Base-by-base conservation (phyloP, 2,888 invertebrate genomes). In the Andrena bucephala region DNA sequence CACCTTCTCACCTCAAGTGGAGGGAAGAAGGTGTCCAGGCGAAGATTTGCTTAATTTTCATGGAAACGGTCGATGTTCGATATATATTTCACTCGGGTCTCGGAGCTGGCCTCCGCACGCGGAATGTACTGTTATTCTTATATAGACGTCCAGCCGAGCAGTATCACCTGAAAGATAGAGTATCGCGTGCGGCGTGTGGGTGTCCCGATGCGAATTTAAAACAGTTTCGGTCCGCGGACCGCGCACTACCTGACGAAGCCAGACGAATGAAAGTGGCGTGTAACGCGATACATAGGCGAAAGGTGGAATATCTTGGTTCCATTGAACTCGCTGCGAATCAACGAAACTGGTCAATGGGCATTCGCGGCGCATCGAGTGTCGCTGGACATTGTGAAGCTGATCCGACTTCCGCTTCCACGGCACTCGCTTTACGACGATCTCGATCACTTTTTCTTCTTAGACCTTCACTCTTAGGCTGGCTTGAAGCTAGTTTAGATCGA, bases 181-280 rank as follows among this genome's bases (percentile, higher is more conserved):
- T 62, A 62, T 71, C 29, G 5, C n/a, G n/a, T 66, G 33, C 29
- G 33, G 33, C 33, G 80, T 54, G 79, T 82, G 63, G 81, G 76
- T 69, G 81, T 73, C 36, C 33, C 62, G 31, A 4, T 24, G 73
- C 71, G 66, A 57, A 70, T 79, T 75, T 71, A 83, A 73, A 78
- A 78, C 68, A 74, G 82, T 83, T 85, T 83, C 66, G 74, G 72
- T 80, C 52, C 81, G 71, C 69, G 75, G 66, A 77, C 66, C 81
- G 65, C 70, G 79, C 59, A 75, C 78, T 81, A 73, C 76, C 82
- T 79, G 79, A 77, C 85, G 77, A 84, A 73, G 78, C 68, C 63
- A 52, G 70, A 79, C 85, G 78, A 86, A 84, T 75, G 85, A 85
- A 87, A 87, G 85, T 78, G 77, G 81, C 63, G 63, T 76, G 86